Evolutionary conservation across 2,888 invertebrate species (phyloP).

Genomic region (Mylabris sibirica): DNA sequence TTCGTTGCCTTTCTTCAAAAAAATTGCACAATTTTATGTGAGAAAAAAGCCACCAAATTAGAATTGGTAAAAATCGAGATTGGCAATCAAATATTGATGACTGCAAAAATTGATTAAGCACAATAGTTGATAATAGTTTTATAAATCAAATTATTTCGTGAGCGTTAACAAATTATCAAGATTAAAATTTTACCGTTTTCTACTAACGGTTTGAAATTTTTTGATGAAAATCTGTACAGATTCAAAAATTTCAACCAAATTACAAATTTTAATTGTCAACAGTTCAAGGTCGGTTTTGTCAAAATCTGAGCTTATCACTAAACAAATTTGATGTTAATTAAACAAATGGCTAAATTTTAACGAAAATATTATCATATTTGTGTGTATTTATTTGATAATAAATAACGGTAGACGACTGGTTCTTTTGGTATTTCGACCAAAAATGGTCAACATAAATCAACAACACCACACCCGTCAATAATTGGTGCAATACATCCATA

Average conservation of each 20-base stretch:
- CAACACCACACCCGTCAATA: conserved; percentile 23
- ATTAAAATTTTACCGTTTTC: background rate
- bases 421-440: conserved; percentile 18
- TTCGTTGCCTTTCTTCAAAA: too few species aligned
- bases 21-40: too few species aligned
- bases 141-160: background rate
- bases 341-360: background rate
- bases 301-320: background rate
- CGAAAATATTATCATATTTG: background rate
- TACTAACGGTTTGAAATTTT: background rate
- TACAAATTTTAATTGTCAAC: background rate
- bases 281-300: background rate
- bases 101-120: too few species aligned
- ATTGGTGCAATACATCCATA: conserved; percentile 14
- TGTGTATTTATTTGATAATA: background rate
- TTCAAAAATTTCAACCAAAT: background rate
- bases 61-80: too few species aligned
- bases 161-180: background rate
- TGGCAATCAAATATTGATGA: too few species aligned
- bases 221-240: background rate
- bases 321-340: background rate
- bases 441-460: conserved; percentile 24
- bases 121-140: too few species aligned
- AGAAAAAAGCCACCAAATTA: too few species aligned
- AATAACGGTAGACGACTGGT: background rate